A percentile compares a stretch with the other conserved stretches of the same genome.
These are phyloP conservation scores for Hypena proboscidalis DNA, from an alignment of 2,888 invertebrate genomes.

Conservation along the genomic window DNA sequence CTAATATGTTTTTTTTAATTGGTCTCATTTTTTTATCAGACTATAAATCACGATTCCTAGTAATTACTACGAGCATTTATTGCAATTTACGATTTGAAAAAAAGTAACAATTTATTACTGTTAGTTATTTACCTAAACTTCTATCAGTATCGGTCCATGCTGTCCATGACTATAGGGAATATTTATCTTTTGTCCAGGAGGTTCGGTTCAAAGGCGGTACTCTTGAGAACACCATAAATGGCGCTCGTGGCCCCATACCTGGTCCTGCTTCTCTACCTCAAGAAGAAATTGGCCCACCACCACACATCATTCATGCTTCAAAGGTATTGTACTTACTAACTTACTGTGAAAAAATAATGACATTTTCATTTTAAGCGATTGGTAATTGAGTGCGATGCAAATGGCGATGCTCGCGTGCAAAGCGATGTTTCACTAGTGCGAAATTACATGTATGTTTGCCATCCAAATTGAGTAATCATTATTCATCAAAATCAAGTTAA, in stretches of 20 bases:
- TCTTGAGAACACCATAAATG: constrained; percentile 95
- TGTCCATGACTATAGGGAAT: constrained; percentile 2
- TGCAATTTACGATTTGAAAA: no score
- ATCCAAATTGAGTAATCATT: neutral
- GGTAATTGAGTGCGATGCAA: constrained; percentile 4
- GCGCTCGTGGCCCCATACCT: constrained; percentile 72
- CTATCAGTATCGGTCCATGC: no score
- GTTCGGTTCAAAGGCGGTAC: constrained; percentile 97
- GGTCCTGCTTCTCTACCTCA: constrained; percentile 69
- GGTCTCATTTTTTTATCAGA: no score
- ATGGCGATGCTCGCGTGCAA: neutral
- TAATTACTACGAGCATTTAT: no score
- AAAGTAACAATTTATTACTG: no score
- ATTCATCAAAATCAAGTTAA: constrained; percentile 11
- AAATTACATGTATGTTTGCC: neutral
- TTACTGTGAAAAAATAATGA: constrained; percentile 7
- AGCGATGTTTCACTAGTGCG: constrained; percentile 6
- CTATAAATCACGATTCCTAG: no score
- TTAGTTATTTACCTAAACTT: no score
- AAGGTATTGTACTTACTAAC: constrained; percentile 81
- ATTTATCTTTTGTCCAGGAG: constrained; percentile 87
- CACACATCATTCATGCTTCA: constrained; percentile 93
- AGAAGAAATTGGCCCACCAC: constrained; percentile 87
- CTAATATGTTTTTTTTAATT: no score
- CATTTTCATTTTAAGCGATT: constrained; percentile 10